Evolutionary conservation across 2,888 invertebrate species (phyloP).

Genomic region (Gryllus longicercus): DNA sequence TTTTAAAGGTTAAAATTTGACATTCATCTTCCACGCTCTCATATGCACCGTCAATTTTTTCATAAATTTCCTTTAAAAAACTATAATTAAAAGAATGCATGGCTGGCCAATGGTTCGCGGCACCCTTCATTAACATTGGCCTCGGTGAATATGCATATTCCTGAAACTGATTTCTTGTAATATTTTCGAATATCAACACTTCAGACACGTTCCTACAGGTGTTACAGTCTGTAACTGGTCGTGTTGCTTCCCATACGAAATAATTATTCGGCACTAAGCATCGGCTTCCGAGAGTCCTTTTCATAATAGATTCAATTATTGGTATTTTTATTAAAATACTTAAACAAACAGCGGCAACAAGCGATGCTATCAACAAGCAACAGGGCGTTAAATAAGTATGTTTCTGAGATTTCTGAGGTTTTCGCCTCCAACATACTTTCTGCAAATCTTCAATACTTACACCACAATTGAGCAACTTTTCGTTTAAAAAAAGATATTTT

Average conservation of each 20-base stretch:
- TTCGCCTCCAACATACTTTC: slow-evolving; percentile 32
- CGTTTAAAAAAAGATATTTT: slow-evolving; percentile 36
- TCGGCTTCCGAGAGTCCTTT: slow-evolving; percentile 51
- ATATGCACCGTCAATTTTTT: slow-evolving; percentile 62
- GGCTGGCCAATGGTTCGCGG: slow-evolving; percentile 74
- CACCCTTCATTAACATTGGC: slow-evolving; percentile 76
- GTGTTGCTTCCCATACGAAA: slow-evolving; percentile 80
- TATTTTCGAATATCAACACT: slow-evolving; percentile 65
- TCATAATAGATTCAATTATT: slow-evolving; percentile 41
- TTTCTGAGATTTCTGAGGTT: slow-evolving; percentile 20
- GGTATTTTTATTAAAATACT: slow-evolving; percentile 40
- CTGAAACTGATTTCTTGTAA: slow-evolving; percentile 65
- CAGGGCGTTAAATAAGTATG: slow-evolving; percentile 18
- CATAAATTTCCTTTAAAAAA: slow-evolving; percentile 66
- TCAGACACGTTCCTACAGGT: slow-evolving; percentile 68
- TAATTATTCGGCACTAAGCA: slow-evolving; percentile 82
- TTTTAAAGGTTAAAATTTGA: slow-evolving; percentile 82
- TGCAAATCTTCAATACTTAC: slow-evolving; percentile 34
- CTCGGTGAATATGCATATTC: slow-evolving; percentile 72
- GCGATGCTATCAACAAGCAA: slow-evolving; percentile 24
- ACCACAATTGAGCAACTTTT: slow-evolving; percentile 34
- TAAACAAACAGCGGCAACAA: slow-evolving; percentile 39
- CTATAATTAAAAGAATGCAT: slow-evolving; percentile 61
- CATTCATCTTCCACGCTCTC: slow-evolving; percentile 75
- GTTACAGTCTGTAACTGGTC: slow-evolving; percentile 76